phyloP scores from a whole-genome alignment of 2,888 invertebrate genomes.

The Xestoiulus laeticollis region DNA sequence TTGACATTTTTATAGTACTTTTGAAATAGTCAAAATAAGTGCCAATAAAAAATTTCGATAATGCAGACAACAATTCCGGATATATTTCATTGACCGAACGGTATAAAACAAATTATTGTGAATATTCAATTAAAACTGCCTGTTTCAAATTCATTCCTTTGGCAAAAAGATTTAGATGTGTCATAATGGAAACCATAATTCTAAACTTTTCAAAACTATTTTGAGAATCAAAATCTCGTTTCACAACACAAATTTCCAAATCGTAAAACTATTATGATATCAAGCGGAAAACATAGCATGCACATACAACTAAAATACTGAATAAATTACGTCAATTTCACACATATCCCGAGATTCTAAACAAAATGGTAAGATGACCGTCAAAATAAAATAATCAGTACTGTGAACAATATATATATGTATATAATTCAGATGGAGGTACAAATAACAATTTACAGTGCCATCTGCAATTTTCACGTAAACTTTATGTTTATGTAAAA shows the following conservation, averaged over 20 bases:
- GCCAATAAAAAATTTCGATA: too few relatives aligned
- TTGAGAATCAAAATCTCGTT: not conserved
- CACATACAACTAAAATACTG: not conserved
- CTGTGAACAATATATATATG: not conserved
- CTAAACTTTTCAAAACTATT: not conserved
- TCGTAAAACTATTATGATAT: not conserved
- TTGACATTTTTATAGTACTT: too few relatives aligned
- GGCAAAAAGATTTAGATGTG: not conserved
- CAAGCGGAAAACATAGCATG: not conserved
- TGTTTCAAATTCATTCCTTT: not conserved
- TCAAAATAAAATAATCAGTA: not conserved
- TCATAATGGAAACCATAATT: not conserved
- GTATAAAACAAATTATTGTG: not conserved
- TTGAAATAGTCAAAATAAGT: too few relatives aligned
- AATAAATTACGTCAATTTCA: conserved; percentile 21
- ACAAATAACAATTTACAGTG: conserved; percentile 23
- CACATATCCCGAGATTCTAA: conserved; percentile 24
- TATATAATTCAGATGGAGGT: not conserved
- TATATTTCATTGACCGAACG: too few relatives aligned
- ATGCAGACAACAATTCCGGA: too few relatives aligned
- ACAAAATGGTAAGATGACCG: not conserved
- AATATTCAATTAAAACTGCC: not conserved
- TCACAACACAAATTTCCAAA: not conserved
- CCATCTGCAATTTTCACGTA: not conserved
- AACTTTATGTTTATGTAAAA: not conserved